Evolutionary conservation across 2,888 invertebrate species (phyloP).

Genomic region (Eumacrocentrus americanus): DNA sequence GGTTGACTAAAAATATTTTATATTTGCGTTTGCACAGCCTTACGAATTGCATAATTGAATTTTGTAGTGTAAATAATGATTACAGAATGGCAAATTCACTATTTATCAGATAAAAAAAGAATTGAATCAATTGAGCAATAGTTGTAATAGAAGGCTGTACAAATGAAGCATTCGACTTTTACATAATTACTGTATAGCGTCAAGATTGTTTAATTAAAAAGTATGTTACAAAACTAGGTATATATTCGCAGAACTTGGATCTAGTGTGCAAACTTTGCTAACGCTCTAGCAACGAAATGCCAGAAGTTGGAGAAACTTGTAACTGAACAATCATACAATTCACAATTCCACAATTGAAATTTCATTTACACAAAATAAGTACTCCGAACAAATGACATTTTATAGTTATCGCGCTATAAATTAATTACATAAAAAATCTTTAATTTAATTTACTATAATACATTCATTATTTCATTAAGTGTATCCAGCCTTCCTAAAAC

Average conservation of each 20-base stretch:
- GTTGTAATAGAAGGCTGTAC: background rate
- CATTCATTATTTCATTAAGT: constrained; percentile 55
- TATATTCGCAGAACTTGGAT: background rate
- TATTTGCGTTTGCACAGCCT: constrained; percentile 46
- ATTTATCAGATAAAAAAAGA: background rate
- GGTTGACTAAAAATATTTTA: constrained; percentile 12
- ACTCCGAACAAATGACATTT: constrained; percentile 53
- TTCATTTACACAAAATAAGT: constrained; percentile 54
- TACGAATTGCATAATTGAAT: constrained; percentile 30
- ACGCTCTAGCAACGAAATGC: background rate
- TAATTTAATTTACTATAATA: constrained; percentile 59
- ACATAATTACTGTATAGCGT: background rate
- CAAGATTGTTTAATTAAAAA: background rate
- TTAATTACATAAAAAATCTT: constrained; percentile 60
- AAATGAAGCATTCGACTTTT: background rate
- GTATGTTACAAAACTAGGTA: background rate
- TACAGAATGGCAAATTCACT: background rate
- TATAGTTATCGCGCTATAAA: constrained; percentile 54
- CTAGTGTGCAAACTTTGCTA: constrained; percentile 1
- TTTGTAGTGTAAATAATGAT: constrained; percentile 27
- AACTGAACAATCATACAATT: constrained; percentile 21
- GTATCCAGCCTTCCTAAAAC: constrained; percentile 53
- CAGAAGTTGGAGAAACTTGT: constrained; percentile 2
- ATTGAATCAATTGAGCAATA: constrained; percentile 1
- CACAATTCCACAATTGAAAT: constrained; percentile 38